These are phyloP conservation scores for Opisthograptis luteolata DNA, from an alignment of 2,888 invertebrate species.

Conservation along the genomic window DNA sequence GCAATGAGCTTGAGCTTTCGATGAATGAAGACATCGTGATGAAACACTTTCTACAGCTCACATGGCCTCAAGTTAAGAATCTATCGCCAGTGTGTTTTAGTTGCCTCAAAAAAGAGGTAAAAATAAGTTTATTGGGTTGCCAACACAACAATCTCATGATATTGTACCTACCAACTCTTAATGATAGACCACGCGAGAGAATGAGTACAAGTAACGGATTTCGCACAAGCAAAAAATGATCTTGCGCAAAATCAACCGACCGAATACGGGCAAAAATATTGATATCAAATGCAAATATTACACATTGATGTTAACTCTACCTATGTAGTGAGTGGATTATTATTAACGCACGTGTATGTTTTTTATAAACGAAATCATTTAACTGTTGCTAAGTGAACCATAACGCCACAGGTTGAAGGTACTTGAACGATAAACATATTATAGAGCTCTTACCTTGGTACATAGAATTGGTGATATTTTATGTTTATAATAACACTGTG, in stretches of 20 bases:
- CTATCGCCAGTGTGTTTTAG: too few relatives aligned
- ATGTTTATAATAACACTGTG: conserved; percentile 26
- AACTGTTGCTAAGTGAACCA: conserved; percentile 4
- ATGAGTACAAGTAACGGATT: conserved; percentile 3
- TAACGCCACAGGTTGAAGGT: background rate
- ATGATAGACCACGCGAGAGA: conserved; percentile 4
- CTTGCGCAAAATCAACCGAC: conserved; percentile 3
- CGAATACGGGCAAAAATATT: background rate
- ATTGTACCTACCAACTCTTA: background rate
- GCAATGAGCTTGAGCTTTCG: too few relatives aligned
- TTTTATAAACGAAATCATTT: background rate
- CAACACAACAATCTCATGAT: too few relatives aligned
- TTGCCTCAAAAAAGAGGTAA: too few relatives aligned
- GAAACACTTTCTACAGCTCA: too few relatives aligned
- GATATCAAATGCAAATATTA: background rate
- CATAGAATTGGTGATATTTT: conserved; percentile 18
- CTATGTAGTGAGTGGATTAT: background rate
- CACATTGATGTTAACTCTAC: background rate
- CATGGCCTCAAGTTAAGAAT: too few relatives aligned
- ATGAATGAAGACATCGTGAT: too few relatives aligned
- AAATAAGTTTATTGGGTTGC: too few relatives aligned
- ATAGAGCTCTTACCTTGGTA: conserved; percentile 7
- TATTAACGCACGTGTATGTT: background rate
- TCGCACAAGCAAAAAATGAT: conserved; percentile 14
- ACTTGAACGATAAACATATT: background rate